Conservation (phyloP, 2,113 vertebrate genomes). For the Colistium nudipinnis region DNA sequence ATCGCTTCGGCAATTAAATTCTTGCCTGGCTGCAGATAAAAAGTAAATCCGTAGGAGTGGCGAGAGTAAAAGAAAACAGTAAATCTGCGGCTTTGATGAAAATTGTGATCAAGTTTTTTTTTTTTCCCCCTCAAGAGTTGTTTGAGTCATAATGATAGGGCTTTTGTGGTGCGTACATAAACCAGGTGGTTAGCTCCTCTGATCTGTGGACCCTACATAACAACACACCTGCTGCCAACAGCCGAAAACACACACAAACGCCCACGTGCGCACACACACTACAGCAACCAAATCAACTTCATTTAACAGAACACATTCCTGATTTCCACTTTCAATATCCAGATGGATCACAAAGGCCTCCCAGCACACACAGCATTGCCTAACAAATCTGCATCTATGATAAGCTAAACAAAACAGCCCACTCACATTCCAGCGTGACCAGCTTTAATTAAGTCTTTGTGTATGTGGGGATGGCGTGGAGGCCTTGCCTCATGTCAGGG, state of each 20-base stretch:
- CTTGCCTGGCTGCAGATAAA: too few species aligned
- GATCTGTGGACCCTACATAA: not conserved
- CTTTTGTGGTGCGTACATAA: constrained; percentile 9
- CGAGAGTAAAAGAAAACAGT: too few species aligned
- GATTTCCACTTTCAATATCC: not conserved
- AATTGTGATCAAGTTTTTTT: too few species aligned
- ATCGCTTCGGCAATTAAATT: too few species aligned
- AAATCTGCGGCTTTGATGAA: too few species aligned
- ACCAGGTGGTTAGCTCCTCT: not conserved
- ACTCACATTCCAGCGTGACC: constrained; percentile 38
- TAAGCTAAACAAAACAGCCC: not conserved
- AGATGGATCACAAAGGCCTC: not conserved
- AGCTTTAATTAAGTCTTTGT: constrained; percentile 63
- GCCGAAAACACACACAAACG: constrained; percentile 2
- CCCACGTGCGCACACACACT: not conserved
- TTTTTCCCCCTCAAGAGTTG: too few species aligned
- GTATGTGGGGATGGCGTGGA: constrained; percentile 9
- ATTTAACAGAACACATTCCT: too few species aligned
- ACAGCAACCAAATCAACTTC: not conserved
- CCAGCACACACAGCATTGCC: not conserved
- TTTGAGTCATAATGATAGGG: too few species aligned
- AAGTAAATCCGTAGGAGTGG: too few species aligned
- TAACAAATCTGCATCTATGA: not conserved
- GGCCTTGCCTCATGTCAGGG: constrained; percentile 25
- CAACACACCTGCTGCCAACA: constrained; percentile 33